Percentiles rank a stretch among this genome's conserved stretches.
These are phyloP conservation scores for Onychomys leucogaster DNA, from an alignment of 2,797 vertebrate genomes.

Conservation along the genomic window DNA sequence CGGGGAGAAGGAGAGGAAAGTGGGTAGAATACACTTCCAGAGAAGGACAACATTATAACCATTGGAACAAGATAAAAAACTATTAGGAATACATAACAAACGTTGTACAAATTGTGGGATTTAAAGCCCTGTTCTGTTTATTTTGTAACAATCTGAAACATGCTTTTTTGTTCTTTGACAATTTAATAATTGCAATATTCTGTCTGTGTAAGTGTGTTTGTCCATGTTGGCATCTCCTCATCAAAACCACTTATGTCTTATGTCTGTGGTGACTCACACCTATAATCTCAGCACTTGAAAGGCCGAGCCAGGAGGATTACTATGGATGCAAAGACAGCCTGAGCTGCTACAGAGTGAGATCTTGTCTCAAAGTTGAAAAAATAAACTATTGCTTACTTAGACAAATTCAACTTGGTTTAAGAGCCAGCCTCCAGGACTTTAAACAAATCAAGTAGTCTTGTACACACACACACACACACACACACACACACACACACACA, in stretches of 20 bases:
- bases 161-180: background rate
- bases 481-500: background rate
- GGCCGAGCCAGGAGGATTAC: background rate
- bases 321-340: background rate
- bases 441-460: background rate
- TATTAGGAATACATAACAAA: conserved; percentile 8
- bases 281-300: background rate
- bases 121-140: conserved; percentile 26
- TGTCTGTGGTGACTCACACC: background rate
- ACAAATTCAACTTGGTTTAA: background rate
- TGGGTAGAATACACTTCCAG: background rate
- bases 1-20: background rate
- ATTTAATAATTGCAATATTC: conserved; percentile 6
- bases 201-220: conserved; percentile 20
- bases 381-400: conserved; percentile 7
- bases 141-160: conserved; percentile 16
- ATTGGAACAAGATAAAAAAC: conserved; percentile 53
- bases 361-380: background rate
- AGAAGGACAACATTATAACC: background rate
- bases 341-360: background rate
- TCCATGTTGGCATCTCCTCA: background rate
- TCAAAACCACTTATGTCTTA: background rate
- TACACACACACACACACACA: background rate
- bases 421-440: background rate
- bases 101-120: conserved; percentile 1